These are phyloP conservation scores for Phymorhynchus buccinoides DNA, from an alignment of 1,140 invertebrate species.

Conservation along the genomic window DNA sequence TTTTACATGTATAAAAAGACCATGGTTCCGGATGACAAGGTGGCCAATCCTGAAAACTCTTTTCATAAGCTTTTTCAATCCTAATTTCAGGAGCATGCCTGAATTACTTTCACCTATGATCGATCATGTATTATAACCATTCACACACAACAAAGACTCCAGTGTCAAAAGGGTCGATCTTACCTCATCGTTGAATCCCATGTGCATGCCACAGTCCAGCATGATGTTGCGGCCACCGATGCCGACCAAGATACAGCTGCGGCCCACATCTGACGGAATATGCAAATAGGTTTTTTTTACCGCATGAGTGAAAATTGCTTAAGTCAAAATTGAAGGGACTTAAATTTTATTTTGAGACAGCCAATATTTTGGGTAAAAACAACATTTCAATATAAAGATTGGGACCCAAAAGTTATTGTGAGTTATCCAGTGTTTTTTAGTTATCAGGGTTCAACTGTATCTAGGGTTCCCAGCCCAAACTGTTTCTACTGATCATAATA, in stretches of 20 bases:
- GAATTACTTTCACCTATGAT: no score
- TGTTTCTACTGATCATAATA: no score
- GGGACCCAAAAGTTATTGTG: neutral
- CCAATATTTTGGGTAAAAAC: neutral
- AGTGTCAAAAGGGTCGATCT: neutral
- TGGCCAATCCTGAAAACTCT: no score
- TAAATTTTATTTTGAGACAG: neutral
- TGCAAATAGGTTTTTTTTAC: neutral
- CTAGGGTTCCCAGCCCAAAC: no score
- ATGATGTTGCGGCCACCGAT: slow-evolving; percentile 99
- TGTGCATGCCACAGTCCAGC: slow-evolving; percentile 99
- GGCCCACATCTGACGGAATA: slow-evolving; percentile 88
- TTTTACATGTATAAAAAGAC: no score
- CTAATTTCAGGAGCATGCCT: no score
- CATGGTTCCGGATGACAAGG: no score
- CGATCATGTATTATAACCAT: no score
- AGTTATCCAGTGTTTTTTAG: neutral
- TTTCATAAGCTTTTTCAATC: no score
- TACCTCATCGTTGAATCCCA: slow-evolving; percentile 98
- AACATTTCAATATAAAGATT: neutral
- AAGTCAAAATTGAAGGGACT: no score
- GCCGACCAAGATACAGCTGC: slow-evolving; percentile 96
- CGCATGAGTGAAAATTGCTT: neutral
- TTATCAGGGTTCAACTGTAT: neutral
- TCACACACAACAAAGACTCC: no score